phyloP scores from a whole-genome alignment of 2,888 invertebrate species.

The Sepioteuthis lessoniana region DNA sequence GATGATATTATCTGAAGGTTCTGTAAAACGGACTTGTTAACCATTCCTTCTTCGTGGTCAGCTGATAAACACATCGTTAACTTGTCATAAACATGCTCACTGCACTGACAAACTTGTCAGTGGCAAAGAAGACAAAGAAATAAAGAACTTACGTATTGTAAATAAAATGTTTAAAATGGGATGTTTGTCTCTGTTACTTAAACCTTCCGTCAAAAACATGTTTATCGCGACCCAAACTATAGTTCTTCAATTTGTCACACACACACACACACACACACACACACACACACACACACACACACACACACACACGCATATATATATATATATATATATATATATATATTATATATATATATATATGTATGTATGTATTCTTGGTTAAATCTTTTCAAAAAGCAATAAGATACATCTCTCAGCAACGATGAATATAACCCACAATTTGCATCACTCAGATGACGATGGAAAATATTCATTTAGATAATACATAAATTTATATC shows the following conservation, averaged over 20 bases:
- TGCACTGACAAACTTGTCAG: too few relatives aligned
- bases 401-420: neutral
- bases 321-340: conserved; percentile 24
- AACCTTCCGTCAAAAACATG: too few relatives aligned
- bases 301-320: neutral
- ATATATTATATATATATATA: conserved; percentile 39
- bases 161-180: too few relatives aligned
- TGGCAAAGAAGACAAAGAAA: too few relatives aligned
- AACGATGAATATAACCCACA: neutral
- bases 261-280: neutral
- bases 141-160: too few relatives aligned
- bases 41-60: too few relatives aligned
- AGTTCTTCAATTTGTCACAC: neutral
- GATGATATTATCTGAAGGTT: too few relatives aligned
- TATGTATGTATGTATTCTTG: neutral
- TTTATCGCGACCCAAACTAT: too few relatives aligned
- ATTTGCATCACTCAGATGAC: neutral
- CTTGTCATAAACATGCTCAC: neutral
- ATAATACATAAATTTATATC: neutral
- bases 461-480: neutral
- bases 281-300: neutral
- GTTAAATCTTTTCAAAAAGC: neutral
- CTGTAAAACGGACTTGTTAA: too few relatives aligned
- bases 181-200: too few relatives aligned
- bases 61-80: too few relatives aligned